phyloP scores from a whole-genome alignment of 2,888 invertebrate species.

The Ferdinandea cuprea region DNA sequence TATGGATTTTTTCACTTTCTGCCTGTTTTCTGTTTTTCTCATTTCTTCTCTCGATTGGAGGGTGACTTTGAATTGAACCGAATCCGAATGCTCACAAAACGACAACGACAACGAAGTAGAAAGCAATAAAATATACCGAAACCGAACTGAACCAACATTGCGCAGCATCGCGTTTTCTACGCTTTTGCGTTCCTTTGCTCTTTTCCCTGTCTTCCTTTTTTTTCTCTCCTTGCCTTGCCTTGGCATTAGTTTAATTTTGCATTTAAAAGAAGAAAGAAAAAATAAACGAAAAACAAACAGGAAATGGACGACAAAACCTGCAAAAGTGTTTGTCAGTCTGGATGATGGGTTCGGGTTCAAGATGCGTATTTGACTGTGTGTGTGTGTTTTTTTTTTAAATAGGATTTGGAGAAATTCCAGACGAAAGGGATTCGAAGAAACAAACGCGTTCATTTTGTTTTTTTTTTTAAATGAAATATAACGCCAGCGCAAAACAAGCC shows the following conservation, averaged over 20 bases:
- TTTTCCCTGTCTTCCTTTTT: constrained; percentile 6
- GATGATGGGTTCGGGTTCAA: constrained; percentile 7
- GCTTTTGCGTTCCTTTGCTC: constrained; percentile 52
- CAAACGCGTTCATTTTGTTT: constrained; percentile 53
- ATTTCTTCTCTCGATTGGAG: too few relatives aligned
- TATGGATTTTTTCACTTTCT: constrained; percentile 55
- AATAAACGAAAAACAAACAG: constrained; percentile 50
- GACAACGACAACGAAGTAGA: too few relatives aligned
- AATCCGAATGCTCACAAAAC: constrained; percentile 14
- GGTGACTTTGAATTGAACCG: constrained; percentile 58
- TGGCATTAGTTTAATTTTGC: constrained; percentile 35
- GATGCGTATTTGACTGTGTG: constrained; percentile 11
- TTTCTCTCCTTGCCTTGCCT: constrained; percentile 4
- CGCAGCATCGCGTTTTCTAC: constrained; percentile 59
- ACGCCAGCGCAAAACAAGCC: constrained; percentile 7
- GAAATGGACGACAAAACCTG: constrained; percentile 67
- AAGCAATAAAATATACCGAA: constrained; percentile 13
- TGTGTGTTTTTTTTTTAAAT: constrained; percentile 55
- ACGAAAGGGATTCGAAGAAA: constrained; percentile 38
- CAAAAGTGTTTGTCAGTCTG: constrained; percentile 68
- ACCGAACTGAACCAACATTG: constrained; percentile 28
- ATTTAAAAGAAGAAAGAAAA: constrained; percentile 13
- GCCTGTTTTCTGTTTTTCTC: constrained; percentile 19
- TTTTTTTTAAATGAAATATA: constrained; percentile 12
- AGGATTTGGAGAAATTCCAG: constrained; percentile 66